These are phyloP conservation scores for Manis pentadactyla DNA, from an alignment of 2,797 vertebrate genomes.

Conservation along the genomic window DNA sequence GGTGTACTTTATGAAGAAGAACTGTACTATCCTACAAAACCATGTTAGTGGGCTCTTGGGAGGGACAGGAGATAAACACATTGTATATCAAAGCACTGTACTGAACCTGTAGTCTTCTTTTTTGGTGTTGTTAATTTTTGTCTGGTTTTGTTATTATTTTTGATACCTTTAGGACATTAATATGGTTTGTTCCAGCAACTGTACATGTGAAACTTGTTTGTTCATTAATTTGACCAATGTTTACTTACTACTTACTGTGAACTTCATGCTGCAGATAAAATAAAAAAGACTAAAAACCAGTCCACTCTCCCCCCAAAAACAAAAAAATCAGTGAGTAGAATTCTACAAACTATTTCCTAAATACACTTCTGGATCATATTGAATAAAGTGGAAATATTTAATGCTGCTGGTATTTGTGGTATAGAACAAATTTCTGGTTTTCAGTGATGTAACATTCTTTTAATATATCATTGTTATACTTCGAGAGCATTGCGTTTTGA, in stretches of 20 bases:
- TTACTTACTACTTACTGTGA: background rate
- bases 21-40: fast-evolving
- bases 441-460: background rate
- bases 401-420: background rate
- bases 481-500: background rate
- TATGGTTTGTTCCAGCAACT: background rate
- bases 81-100: background rate
- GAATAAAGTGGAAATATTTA: background rate
- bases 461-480: background rate
- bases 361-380: background rate
- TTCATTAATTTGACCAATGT: background rate
- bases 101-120: background rate
- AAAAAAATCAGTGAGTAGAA: background rate
- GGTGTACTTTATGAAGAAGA: background rate
- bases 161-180: background rate
- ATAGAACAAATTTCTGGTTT: background rate
- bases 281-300: background rate
- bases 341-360: background rate
- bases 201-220: background rate
- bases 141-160: background rate
- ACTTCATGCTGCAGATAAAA: background rate
- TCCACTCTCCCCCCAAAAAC: background rate
- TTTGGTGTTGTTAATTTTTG: background rate
- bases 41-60: too few species aligned
- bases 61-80: too few species aligned